A percentile compares a stretch with the other conserved stretches of the same genome.
Conservation (phyloP, 2,113 vertebrate genomes). For the Vulpes ferrilata region DNA sequence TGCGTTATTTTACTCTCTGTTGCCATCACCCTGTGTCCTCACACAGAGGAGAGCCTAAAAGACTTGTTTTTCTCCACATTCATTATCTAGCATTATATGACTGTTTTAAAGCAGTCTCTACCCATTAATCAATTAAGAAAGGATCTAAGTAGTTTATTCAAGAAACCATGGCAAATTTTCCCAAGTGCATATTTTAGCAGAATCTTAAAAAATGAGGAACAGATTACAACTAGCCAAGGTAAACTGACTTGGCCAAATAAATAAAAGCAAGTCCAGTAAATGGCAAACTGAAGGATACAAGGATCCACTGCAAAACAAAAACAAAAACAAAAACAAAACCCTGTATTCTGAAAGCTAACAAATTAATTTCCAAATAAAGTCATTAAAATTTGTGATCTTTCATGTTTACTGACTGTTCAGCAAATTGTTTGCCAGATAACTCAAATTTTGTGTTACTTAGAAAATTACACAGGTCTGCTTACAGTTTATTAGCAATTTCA, state of each 20-base stretch:
- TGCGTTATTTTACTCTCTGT: background rate
- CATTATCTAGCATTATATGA: background rate
- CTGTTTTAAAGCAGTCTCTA: background rate
- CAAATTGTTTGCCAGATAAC: background rate
- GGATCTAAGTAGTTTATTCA: background rate
- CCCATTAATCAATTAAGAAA: background rate
- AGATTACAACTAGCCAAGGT: background rate
- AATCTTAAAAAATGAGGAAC: background rate
- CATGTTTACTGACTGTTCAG: background rate
- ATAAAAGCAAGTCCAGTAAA: constrained; percentile 29
- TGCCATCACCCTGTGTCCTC: background rate
- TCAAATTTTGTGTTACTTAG: background rate
- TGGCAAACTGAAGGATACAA: background rate
- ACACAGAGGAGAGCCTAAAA: background rate
- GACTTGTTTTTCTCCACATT: background rate
- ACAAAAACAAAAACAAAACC: background rate
- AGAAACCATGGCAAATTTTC: background rate
- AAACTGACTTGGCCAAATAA: background rate
- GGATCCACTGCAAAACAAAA: background rate
- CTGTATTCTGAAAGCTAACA: background rate
- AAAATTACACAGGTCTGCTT: background rate
- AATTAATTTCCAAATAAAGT: background rate
- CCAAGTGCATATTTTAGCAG: background rate
- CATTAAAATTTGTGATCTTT: background rate
- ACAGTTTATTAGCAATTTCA: background rate